phyloP scores from a whole-genome alignment of 2,888 invertebrate species.

The Phrixothrix hirtus region DNA sequence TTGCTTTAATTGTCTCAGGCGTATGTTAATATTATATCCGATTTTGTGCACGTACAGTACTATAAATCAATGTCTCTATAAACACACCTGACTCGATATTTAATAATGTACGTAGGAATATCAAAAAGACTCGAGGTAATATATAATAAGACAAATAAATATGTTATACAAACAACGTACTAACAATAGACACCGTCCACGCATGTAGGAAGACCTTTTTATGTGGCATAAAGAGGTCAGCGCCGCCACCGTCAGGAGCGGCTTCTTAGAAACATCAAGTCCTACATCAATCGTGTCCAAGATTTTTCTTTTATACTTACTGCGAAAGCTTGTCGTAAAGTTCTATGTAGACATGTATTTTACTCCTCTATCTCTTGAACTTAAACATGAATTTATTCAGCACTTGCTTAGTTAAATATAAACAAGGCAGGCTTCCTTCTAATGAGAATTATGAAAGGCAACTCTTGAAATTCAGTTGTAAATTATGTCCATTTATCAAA shows the following conservation, averaged over 20 bases:
- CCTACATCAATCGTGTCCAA: constrained; percentile 32
- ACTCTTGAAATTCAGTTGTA: too few relatives aligned
- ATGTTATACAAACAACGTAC: constrained; percentile 19
- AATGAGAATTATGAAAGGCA: too few relatives aligned
- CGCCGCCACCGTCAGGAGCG: constrained; percentile 31
- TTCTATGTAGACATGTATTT: not conserved
- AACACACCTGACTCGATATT: constrained; percentile 20
- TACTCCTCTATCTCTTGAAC: too few relatives aligned
- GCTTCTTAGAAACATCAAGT: constrained; percentile 34
- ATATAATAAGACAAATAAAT: constrained; percentile 22
- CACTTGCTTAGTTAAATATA: too few relatives aligned
- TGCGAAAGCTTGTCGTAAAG: constrained; percentile 15
- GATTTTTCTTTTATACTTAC: constrained; percentile 12
- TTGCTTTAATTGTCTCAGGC: constrained; percentile 21
- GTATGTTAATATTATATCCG: constrained; percentile 15
- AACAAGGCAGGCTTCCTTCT: too few relatives aligned
- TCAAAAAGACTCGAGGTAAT: constrained; percentile 19
- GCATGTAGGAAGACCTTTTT: constrained; percentile 24
- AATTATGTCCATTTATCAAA: too few relatives aligned
- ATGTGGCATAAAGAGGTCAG: constrained; percentile 30
- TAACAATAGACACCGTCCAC: constrained; percentile 28
- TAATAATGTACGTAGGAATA: constrained; percentile 27
- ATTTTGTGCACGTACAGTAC: constrained; percentile 6
- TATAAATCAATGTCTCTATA: constrained; percentile 25
- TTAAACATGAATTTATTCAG: too few relatives aligned